Conservation (phyloP, 1,140 invertebrate species). For the Ceratina calcarata region DNA sequence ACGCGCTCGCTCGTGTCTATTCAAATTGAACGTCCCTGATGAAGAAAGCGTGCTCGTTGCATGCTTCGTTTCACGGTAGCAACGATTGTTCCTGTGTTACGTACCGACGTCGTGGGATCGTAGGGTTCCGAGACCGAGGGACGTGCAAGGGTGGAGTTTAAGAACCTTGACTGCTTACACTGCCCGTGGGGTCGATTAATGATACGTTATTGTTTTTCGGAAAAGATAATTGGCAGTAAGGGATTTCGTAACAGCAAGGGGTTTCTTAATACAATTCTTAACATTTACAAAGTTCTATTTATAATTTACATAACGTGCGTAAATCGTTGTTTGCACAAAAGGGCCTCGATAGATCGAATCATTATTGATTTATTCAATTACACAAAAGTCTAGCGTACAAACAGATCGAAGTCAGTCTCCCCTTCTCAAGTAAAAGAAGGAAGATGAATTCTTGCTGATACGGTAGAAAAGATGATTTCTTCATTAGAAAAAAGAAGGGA, state of each 20-base stretch:
- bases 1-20: neutral
- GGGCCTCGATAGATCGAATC: neutral
- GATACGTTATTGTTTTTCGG: neutral
- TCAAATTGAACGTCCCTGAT: constrained; percentile 18
- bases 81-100: neutral
- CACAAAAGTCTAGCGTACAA: neutral
- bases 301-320: too few relatives aligned
- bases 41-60: constrained; percentile 18
- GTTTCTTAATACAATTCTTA: too few relatives aligned
- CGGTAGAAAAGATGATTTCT: constrained; percentile 41
- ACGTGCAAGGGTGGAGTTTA: neutral
- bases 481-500: constrained; percentile 15
- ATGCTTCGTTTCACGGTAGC: constrained; percentile 24
- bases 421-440: too few relatives aligned
- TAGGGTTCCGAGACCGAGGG: neutral
- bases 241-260: neutral
- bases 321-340: neutral
- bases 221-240: neutral
- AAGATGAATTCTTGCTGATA: constrained; percentile 37
- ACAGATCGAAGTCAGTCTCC: neutral
- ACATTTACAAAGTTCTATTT: too few relatives aligned
- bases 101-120: neutral
- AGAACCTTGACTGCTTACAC: neutral
- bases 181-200: neutral
- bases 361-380: neutral